These are phyloP conservation scores for Drosophila multiciliata DNA, from an alignment of 2,888 invertebrate species.

Conservation along the genomic window DNA sequence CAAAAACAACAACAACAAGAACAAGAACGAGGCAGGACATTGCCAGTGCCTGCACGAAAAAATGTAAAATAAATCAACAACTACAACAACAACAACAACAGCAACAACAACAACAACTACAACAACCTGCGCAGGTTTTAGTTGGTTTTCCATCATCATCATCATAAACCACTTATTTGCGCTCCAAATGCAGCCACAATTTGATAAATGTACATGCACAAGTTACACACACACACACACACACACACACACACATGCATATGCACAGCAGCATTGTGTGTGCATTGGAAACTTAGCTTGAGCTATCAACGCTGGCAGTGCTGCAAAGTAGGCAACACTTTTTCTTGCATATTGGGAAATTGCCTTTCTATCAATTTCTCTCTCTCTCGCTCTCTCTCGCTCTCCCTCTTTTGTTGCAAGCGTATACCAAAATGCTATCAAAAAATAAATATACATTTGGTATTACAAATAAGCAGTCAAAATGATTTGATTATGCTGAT, in stretches of 20 bases:
- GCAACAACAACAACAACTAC: neutral
- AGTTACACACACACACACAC: constrained; percentile 8
- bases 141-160: constrained; percentile 37
- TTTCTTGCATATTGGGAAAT: constrained; percentile 12
- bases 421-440: too few relatives aligned
- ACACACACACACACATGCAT: constrained; percentile 17
- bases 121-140: constrained; percentile 27
- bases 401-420: neutral
- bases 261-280: neutral
- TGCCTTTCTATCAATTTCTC: neutral
- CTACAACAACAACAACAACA: constrained; percentile 13
- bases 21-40: constrained; percentile 41
- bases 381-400: neutral
- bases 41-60: constrained; percentile 64
- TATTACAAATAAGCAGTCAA: too few relatives aligned
- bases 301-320: constrained; percentile 18
- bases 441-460: too few relatives aligned
- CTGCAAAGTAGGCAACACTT: constrained; percentile 54
- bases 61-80: constrained; percentile 69
- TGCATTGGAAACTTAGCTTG: constrained; percentile 17
- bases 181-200: constrained; percentile 77
- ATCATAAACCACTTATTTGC: constrained; percentile 80
- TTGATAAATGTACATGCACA: constrained; percentile 67
- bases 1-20: constrained; percentile 34
- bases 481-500: too few relatives aligned